Evolutionary conservation across 2,113 vertebrate species (phyloP).

Genomic region (Tenrec ecaudatus): DNA sequence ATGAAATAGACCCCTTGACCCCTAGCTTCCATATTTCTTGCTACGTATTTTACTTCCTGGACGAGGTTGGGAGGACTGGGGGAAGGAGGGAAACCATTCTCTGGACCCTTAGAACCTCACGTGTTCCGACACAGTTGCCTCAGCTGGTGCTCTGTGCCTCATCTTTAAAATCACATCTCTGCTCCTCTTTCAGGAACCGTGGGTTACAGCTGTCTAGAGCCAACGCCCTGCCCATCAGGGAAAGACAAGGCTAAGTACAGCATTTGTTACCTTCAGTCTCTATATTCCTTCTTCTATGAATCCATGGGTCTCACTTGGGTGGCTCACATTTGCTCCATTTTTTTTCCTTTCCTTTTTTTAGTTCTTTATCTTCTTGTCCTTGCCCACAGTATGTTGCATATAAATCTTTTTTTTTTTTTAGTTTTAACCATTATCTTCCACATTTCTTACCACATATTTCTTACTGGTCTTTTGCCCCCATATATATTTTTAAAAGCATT

Average conservation of each 20-base stretch:
- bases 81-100: background rate
- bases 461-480: background rate
- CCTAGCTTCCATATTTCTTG: too few relatives aligned
- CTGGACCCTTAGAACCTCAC: too few relatives aligned
- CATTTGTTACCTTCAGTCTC: too few relatives aligned
- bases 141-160: background rate
- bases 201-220: background rate
- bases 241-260: rapidly evolving
- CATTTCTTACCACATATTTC: background rate
- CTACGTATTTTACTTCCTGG: too few relatives aligned
- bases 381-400: background rate
- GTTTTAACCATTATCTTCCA: too few relatives aligned
- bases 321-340: background rate
- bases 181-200: background rate
- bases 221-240: too few relatives aligned
- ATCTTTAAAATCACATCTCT: background rate
- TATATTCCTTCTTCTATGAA: background rate
- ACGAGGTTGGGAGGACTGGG: background rate
- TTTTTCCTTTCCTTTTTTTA: background rate
- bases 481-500: background rate
- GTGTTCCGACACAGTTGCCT: background rate
- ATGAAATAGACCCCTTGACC: too few relatives aligned
- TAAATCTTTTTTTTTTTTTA: too few relatives aligned
- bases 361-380: background rate
- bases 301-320: rapidly evolving